A percentile compares a stretch with the other conserved stretches of the same genome.
Evolutionary conservation across 2,113 vertebrate species (phyloP).

Genomic region (Mystacornis crossleyi): DNA sequence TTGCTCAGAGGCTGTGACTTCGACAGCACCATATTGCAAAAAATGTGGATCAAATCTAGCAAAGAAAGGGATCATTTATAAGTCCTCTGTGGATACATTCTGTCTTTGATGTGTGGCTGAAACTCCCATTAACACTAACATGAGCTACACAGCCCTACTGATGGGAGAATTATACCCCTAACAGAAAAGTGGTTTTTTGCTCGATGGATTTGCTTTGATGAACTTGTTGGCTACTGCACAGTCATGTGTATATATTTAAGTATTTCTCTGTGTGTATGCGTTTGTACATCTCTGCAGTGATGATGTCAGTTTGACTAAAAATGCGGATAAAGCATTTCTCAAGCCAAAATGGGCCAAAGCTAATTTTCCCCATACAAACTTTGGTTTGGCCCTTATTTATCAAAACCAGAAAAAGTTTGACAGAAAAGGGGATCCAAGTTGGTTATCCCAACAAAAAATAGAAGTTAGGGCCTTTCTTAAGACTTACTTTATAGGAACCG

Average conservation of each 20-base stretch:
- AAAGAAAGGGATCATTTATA: constrained; percentile 23
- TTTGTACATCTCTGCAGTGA: constrained; percentile 49
- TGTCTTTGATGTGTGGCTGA: constrained; percentile 6
- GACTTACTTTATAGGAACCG: constrained; percentile 77
- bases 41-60: constrained; percentile 50
- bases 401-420: constrained; percentile 72
- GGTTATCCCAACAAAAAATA: constrained; percentile 66
- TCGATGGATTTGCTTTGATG: constrained; percentile 39
- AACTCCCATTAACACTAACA: constrained; percentile 36
- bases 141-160: constrained; percentile 36
- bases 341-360: constrained; percentile 70
- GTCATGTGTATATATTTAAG: constrained; percentile 65
- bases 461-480: constrained; percentile 71
- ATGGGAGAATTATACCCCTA: constrained; percentile 51
- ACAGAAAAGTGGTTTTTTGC: constrained; percentile 53
- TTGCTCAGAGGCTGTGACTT: not conserved
- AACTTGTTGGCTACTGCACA: constrained; percentile 43
- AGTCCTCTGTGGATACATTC: constrained; percentile 16
- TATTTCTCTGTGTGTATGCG: constrained; percentile 13
- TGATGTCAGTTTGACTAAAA: constrained; percentile 74
- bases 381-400: constrained; percentile 74
- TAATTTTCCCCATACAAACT: constrained; percentile 71
- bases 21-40: not conserved
- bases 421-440: constrained; percentile 54
- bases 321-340: constrained; percentile 73